Evolutionary conservation across 1,140 invertebrate species (phyloP).

Genomic region (Theocolax elegans): DNA sequence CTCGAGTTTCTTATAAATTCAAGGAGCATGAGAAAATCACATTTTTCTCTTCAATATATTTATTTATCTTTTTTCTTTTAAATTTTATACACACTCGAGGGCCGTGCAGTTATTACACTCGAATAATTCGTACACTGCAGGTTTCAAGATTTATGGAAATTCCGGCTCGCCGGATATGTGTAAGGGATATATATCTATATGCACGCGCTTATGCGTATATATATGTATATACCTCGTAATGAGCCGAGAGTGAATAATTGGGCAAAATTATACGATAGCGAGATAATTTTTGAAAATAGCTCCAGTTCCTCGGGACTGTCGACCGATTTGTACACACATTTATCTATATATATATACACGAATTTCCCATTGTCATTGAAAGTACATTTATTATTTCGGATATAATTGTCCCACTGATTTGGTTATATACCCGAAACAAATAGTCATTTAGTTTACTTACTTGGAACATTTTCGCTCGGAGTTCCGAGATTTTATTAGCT

Average conservation of each 20-base stretch:
- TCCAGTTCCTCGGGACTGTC: not conserved
- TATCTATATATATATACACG: too few relatives aligned
- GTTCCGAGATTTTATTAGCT: too few relatives aligned
- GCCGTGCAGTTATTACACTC: not conserved
- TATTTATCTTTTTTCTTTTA: too few relatives aligned
- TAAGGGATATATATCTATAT: too few relatives aligned
- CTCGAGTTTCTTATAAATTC: not conserved
- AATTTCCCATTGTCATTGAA: constrained; percentile 7
- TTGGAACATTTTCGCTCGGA: too few relatives aligned
- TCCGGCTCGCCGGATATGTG: constrained; percentile 11
- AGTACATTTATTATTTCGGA: not conserved
- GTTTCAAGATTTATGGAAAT: constrained; percentile 34
- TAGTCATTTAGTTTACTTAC: not conserved
- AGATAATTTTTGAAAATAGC: not conserved
- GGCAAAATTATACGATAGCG: constrained; percentile 11
- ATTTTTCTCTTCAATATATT: not conserved
- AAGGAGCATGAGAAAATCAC: not conserved
- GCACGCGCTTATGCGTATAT: not conserved
- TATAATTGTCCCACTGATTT: not conserved
- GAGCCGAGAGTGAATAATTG: constrained; percentile 17
- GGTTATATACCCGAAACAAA: not conserved
- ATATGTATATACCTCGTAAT: not conserved
- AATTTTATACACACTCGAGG: too few relatives aligned
- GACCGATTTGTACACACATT: not conserved
- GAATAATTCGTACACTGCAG: not conserved